phyloP scores from a whole-genome alignment of 1,140 invertebrate species.

The Atta texana region DNA sequence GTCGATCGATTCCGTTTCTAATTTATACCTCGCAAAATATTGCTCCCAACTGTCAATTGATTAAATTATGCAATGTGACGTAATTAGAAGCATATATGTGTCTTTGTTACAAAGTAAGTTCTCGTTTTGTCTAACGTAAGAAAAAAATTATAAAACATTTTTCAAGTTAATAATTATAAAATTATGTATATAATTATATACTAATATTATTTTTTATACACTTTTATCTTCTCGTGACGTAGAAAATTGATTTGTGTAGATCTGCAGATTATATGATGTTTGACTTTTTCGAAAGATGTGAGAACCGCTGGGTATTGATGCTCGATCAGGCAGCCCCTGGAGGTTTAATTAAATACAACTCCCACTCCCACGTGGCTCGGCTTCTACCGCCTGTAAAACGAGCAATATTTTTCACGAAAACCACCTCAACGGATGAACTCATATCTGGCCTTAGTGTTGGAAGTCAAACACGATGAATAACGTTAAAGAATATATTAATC shows the following conservation, averaged over 20 bases:
- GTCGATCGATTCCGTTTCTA: conserved; percentile 39
- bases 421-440: conserved; percentile 76
- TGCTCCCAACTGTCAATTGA: conserved; percentile 29
- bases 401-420: conserved; percentile 82
- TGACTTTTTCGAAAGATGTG: conserved; percentile 68
- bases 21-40: conserved; percentile 37
- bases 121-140: background rate
- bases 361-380: conserved; percentile 69
- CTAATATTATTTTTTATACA: background rate
- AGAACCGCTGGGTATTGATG: conserved; percentile 85
- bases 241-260: background rate
- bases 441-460: conserved; percentile 60
- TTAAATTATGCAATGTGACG: background rate
- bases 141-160: background rate
- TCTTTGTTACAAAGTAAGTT: background rate
- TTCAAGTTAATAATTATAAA: background rate
- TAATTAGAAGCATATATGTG: background rate
- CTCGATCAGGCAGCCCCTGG: conserved; percentile 84
- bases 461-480: conserved; percentile 55
- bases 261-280: conserved; percentile 13
- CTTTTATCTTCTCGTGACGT: background rate
- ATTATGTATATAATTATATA: background rate
- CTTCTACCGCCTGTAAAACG: conserved; percentile 72
- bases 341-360: conserved; percentile 86
- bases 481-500: conserved; percentile 49